Evolutionary conservation across 2,113 vertebrate species (phyloP).

Genomic region (Oreochromis tanganicae): DNA sequence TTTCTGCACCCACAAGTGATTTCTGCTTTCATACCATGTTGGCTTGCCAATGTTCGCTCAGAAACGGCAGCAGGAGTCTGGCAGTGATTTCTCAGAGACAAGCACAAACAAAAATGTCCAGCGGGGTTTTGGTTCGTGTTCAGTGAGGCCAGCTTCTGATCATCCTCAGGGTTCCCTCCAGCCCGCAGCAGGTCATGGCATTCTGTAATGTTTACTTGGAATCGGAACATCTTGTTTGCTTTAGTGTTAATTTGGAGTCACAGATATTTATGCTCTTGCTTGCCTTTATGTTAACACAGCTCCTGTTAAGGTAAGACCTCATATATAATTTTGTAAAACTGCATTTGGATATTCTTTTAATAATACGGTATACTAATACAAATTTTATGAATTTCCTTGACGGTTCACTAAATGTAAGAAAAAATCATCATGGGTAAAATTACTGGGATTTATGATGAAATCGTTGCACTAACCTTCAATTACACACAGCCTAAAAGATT

Average conservation of each 20-base stretch:
- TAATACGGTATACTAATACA: background rate
- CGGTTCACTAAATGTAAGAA: background rate
- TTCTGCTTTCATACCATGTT: background rate
- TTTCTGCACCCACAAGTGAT: background rate
- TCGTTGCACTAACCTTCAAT: background rate
- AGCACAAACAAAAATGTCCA: background rate
- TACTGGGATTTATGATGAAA: background rate
- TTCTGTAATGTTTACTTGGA: background rate
- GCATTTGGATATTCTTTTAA: background rate
- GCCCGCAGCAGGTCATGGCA: background rate
- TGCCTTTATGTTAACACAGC: background rate
- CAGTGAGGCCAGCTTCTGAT: background rate
- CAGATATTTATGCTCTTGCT: background rate
- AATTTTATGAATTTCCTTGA: background rate
- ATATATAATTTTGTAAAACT: background rate
- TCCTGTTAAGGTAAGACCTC: background rate
- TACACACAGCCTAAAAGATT: background rate
- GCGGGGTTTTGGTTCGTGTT: conserved; percentile 8
- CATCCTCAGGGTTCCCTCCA: background rate
- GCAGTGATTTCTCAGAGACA: background rate
- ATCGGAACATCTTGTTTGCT: background rate
- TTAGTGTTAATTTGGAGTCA: background rate
- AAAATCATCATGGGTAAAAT: background rate
- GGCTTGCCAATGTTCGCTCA: background rate
- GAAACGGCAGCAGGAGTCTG: background rate